phyloP scores from a whole-genome alignment of 2,888 invertebrate genomes.

The Prenolepis imparis region DNA sequence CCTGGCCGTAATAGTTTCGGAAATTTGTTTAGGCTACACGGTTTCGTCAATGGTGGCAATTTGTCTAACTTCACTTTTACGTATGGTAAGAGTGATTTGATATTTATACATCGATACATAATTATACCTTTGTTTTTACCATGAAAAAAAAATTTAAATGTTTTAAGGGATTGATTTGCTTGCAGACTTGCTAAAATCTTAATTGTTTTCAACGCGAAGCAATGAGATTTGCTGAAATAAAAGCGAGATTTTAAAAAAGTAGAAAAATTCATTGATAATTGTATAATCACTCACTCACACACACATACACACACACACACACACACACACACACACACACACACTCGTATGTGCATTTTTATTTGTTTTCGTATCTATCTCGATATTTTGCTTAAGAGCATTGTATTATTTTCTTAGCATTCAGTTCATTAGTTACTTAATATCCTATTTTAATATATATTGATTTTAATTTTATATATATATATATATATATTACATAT shows the following conservation, averaged over 20 bases:
- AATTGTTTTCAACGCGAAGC: background rate
- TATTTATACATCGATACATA: background rate
- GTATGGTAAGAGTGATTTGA: conserved; percentile 83
- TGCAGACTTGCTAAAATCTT: background rate
- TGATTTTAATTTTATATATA: background rate
- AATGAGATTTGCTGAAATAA: background rate
- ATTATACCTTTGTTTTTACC: background rate
- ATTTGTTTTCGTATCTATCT: background rate
- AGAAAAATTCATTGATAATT: background rate
- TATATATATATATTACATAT: background rate
- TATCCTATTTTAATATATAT: conserved; percentile 2
- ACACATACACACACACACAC: too few relatives aligned
- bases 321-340: too few relatives aligned
- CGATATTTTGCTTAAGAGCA: background rate
- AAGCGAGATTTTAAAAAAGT: background rate
- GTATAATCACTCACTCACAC: background rate
- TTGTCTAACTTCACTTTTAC: conserved; percentile 88
- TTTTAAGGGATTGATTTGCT: background rate
- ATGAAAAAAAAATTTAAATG: background rate
- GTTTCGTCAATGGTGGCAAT: conserved; percentile 96
- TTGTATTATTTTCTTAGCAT: background rate
- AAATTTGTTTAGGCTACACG: conserved; percentile 94
- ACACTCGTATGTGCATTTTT: too few relatives aligned
- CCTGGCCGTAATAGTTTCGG: conserved; percentile 93
- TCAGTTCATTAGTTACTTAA: background rate